Percentiles rank a stretch among this genome's conserved stretches.
phyloP scores from a whole-genome alignment of 2,888 invertebrate species.

The Nomada fucata region DNA sequence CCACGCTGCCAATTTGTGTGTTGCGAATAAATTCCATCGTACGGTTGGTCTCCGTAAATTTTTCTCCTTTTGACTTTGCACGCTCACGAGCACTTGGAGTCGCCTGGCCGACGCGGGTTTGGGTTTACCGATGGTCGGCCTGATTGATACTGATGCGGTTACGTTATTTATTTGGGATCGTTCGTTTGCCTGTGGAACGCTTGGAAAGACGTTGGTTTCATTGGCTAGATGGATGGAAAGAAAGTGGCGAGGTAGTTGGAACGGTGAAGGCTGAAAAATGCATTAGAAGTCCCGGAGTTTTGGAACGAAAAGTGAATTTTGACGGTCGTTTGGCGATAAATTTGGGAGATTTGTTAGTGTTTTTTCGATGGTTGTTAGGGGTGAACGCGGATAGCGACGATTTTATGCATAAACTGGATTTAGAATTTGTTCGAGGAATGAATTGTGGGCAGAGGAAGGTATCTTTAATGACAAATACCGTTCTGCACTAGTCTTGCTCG shows the following conservation, averaged over 20 bases:
- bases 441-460: too few relatives aligned
- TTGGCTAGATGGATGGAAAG: not conserved
- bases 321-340: too few relatives aligned
- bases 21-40: slow-evolving; percentile 2
- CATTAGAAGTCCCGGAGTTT: not conserved
- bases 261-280: not conserved
- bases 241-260: not conserved
- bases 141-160: not conserved
- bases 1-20: not conserved
- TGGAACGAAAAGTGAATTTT: not conserved
- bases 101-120: too few relatives aligned
- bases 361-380: too few relatives aligned
- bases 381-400: too few relatives aligned
- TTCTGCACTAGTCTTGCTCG: too few relatives aligned
- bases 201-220: not conserved
- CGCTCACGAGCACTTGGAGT: too few relatives aligned
- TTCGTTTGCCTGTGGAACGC: not conserved
- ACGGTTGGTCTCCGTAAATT: not conserved
- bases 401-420: too few relatives aligned
- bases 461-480: too few relatives aligned
- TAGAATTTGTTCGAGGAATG: too few relatives aligned
- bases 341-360: too few relatives aligned
- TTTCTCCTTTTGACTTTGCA: not conserved
- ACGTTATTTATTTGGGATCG: not conserved
- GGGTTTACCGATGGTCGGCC: not conserved